Conservation (phyloP, 2,888 invertebrate species). For the Drosophila austrosaltans region DNA sequence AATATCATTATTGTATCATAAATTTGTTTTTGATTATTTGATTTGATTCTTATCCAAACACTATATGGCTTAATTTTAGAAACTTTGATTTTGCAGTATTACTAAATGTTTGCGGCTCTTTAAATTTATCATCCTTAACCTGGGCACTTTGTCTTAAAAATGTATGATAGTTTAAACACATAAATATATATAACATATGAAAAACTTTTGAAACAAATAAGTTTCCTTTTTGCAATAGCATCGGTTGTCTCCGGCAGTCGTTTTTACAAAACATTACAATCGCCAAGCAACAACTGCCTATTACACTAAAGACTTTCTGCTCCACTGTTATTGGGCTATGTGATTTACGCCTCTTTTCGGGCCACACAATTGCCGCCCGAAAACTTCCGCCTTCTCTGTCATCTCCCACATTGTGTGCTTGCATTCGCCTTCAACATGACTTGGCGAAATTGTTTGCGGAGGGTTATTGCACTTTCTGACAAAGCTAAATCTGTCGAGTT, state of each 20-base stretch:
- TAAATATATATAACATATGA: too few relatives aligned
- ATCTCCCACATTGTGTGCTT: slow-evolving; percentile 28
- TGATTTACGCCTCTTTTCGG: slow-evolving; percentile 27
- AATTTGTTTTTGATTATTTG: too few relatives aligned
- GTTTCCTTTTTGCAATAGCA: not conserved
- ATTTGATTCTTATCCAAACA: too few relatives aligned
- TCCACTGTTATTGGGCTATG: slow-evolving; percentile 3
- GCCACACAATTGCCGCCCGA: slow-evolving; percentile 14
- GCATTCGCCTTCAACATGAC: slow-evolving; percentile 36
- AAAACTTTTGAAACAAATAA: too few relatives aligned
- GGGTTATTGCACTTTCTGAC: slow-evolving; percentile 28
- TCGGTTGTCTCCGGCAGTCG: not conserved
- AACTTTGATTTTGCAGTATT: too few relatives aligned
- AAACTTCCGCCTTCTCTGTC: slow-evolving; percentile 16
- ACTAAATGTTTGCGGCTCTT: too few relatives aligned
- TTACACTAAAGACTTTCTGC: slow-evolving; percentile 14
- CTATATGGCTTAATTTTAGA: too few relatives aligned
- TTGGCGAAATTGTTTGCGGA: slow-evolving; percentile 53
- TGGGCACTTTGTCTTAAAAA: too few relatives aligned
- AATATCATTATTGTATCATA: too few relatives aligned
- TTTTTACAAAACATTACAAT: not conserved
- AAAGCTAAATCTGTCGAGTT: slow-evolving; percentile 7
- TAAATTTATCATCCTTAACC: too few relatives aligned
- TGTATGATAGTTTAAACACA: too few relatives aligned
- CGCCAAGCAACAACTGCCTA: slow-evolving; percentile 19